Conservation (phyloP, 2,797 vertebrate species). For the Sebastes nivosus region DNA sequence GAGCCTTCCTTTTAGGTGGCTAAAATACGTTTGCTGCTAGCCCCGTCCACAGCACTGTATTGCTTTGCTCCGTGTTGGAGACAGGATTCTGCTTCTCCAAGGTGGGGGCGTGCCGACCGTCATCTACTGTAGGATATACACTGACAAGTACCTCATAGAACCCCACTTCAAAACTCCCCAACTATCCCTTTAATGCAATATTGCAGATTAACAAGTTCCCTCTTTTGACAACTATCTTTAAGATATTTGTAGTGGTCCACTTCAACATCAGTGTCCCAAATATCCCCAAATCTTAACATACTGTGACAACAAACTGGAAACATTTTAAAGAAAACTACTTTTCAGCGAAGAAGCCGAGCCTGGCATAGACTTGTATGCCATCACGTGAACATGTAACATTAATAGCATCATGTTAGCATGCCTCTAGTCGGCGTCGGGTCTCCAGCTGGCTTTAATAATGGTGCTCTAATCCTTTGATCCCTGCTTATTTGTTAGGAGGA, state of each 20-base stretch:
- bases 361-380: not conserved
- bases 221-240: not conserved
- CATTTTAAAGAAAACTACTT: not conserved
- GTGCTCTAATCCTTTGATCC: slow-evolving; percentile 59
- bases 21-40: no score
- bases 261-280: not conserved
- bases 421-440: slow-evolving; percentile 20
- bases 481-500: slow-evolving; percentile 57
- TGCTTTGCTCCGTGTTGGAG: not conserved
- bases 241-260: not conserved
- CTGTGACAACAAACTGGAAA: not conserved
- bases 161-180: no score
- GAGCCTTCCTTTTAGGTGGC: no score
- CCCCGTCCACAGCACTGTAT: no score
- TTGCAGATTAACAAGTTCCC: slow-evolving; percentile 7
- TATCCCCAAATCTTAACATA: slow-evolving; percentile 1
- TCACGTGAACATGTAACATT: slow-evolving; percentile 31
- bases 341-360: not conserved
- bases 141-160: no score
- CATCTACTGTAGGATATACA: no score
- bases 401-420: slow-evolving; percentile 39
- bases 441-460: slow-evolving; percentile 67
- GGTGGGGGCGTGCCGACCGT: no score
- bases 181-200: slow-evolving; percentile 3
- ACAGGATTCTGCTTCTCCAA: no score